A percentile compares a stretch with the other conserved stretches of the same genome.
phyloP scores from a whole-genome alignment of 2,113 vertebrate genomes.

The Hemichromis elongatus region DNA sequence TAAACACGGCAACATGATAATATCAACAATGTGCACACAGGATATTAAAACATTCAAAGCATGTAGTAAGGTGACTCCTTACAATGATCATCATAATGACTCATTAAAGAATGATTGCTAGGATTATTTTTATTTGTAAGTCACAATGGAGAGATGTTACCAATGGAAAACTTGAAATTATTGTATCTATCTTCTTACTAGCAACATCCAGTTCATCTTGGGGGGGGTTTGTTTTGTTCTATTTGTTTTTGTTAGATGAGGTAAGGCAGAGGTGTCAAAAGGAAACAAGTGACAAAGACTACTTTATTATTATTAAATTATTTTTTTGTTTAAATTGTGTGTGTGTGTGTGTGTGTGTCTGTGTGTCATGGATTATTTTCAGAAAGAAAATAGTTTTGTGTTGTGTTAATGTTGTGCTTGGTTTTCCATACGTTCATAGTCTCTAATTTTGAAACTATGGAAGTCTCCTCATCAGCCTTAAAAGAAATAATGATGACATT shows the following conservation, averaged over 20 bases:
- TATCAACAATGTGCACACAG: background rate
- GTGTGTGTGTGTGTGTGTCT: background rate
- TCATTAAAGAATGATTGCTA: background rate
- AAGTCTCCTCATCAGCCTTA: background rate
- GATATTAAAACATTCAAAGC: background rate
- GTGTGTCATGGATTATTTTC: background rate
- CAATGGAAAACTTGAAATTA: background rate
- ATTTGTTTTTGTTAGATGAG: background rate
- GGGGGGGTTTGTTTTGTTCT: rapidly evolving
- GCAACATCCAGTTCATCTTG: background rate
- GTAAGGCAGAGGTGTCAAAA: background rate
- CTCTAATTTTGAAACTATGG: background rate
- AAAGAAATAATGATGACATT: background rate
- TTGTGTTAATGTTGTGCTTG: background rate
- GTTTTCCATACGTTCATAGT: background rate
- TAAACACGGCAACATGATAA: background rate
- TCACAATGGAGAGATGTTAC: background rate
- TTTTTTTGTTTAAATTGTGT: background rate
- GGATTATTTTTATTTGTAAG: background rate
- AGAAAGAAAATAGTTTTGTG: no score
- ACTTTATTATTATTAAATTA: background rate
- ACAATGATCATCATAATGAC: background rate
- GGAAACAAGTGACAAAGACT: background rate
- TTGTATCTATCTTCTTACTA: background rate
- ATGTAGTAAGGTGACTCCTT: background rate